phyloP scores from a whole-genome alignment of 2,113 vertebrate genomes.

The Lonchura striata region DNA sequence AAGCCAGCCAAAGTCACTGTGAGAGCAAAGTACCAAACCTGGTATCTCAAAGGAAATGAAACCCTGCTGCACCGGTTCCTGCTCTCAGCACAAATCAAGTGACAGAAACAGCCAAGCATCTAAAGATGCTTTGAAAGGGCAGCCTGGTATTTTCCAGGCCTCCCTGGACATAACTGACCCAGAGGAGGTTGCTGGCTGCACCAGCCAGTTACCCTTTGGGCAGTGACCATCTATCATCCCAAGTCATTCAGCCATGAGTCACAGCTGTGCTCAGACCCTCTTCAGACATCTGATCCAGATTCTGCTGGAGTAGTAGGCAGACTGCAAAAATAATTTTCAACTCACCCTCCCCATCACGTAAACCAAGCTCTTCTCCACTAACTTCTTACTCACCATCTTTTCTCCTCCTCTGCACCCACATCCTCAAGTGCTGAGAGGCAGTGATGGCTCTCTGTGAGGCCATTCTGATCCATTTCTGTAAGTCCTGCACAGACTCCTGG shows the following conservation, averaged over 20 bases:
- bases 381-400: not conserved
- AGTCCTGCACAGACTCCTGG: not conserved
- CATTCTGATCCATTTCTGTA: not conserved
- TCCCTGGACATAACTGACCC: not conserved
- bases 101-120: not conserved
- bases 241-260: not conserved
- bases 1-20: not conserved
- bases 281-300: not conserved
- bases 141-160: not conserved
- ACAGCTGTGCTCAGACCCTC: not conserved
- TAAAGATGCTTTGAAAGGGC: constrained; percentile 21
- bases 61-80: not conserved
- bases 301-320: not conserved
- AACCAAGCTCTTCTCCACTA: not conserved
- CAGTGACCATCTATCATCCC: not conserved
- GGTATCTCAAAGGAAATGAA: not conserved
- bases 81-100: not conserved
- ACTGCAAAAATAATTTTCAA: not conserved
- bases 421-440: not conserved
- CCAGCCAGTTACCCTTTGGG: not conserved
- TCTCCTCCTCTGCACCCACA: not conserved
- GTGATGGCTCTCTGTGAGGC: not conserved
- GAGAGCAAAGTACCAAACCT: not conserved
- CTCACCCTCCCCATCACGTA: fast-evolving
- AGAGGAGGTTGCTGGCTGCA: not conserved